phyloP scores from a whole-genome alignment of 2,888 invertebrate genomes.

The Antheraea yamamai region DNA sequence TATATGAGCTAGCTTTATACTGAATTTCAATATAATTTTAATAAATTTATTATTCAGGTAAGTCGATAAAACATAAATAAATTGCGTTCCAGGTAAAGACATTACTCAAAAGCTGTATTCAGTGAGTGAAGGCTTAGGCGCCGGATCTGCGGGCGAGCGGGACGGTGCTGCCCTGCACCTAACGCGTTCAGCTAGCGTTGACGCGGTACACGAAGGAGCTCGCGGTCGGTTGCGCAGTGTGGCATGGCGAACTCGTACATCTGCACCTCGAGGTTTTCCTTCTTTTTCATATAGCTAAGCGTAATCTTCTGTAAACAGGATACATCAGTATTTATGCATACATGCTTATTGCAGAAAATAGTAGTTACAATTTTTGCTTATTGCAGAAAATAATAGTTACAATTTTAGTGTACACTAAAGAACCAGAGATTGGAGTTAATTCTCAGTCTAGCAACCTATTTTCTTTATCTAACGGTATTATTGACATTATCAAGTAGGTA shows the following conservation, averaged over 20 bases:
- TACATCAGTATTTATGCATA: background rate
- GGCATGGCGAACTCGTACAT: slow-evolving; percentile 79
- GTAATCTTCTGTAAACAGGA: background rate
- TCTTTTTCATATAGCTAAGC: background rate
- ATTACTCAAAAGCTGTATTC: slow-evolving; percentile 93
- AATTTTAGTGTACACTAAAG: too few relatives aligned
- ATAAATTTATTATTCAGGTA: too few relatives aligned
- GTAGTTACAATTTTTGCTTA: too few relatives aligned
- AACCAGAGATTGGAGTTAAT: too few relatives aligned
- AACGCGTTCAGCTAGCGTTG: slow-evolving; percentile 88
- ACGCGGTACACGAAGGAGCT: slow-evolving; percentile 90
- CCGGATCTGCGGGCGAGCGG: slow-evolving; percentile 70
- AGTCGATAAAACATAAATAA: background rate
- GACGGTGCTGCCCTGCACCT: slow-evolving; percentile 74
- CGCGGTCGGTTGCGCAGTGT: slow-evolving; percentile 87
- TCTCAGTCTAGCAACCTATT: too few relatives aligned
- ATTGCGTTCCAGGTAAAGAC: slow-evolving; percentile 84
- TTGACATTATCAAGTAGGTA: too few relatives aligned
- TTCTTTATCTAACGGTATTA: too few relatives aligned
- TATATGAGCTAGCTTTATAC: background rate
- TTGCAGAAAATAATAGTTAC: too few relatives aligned
- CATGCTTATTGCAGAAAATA: too few relatives aligned
- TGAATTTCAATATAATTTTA: background rate
- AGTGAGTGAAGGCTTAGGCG: slow-evolving; percentile 87
- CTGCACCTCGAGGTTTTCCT: slow-evolving; percentile 53